phyloP scores from a whole-genome alignment of 2,797 vertebrate species.

The Spondyliosoma cantharus region DNA sequence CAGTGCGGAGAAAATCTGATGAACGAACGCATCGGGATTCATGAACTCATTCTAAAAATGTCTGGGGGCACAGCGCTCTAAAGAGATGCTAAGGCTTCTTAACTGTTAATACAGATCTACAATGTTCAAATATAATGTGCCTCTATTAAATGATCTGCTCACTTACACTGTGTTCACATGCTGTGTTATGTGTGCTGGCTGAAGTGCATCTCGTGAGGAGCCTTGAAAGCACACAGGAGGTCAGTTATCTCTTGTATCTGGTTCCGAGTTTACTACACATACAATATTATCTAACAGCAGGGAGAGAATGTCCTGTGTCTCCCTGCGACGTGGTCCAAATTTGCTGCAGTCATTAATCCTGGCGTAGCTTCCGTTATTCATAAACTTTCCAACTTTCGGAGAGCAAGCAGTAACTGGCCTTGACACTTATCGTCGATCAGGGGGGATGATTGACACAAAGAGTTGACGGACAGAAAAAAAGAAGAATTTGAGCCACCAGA shows the following conservation, averaged over 20 bases:
- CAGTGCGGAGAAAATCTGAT: slow-evolving; percentile 32
- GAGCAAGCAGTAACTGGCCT: slow-evolving; percentile 4
- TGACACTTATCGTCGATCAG: slow-evolving; percentile 27
- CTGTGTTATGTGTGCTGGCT: not conserved
- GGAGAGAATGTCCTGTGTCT: slow-evolving; percentile 5
- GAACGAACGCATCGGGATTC: slow-evolving; percentile 38
- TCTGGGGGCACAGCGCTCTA: slow-evolving; percentile 1
- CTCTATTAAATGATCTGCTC: slow-evolving; percentile 13
- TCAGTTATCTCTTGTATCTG: slow-evolving; percentile 6
- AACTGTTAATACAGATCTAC: slow-evolving; percentile 26
- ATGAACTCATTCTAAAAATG: slow-evolving; percentile 10
- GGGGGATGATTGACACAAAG: slow-evolving; percentile 31
- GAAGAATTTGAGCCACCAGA: slow-evolving; percentile 28
- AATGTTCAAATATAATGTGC: slow-evolving; percentile 5
- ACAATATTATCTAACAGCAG: slow-evolving; percentile 10
- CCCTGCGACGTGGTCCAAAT: slow-evolving; percentile 2
- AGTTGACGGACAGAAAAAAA: not conserved
- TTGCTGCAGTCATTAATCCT: slow-evolving; percentile 30
- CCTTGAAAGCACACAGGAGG: not conserved
- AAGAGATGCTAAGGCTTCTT: slow-evolving; percentile 12
- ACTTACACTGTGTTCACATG: not conserved
- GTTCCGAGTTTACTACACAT: not conserved
- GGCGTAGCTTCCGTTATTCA: too few relatives aligned
- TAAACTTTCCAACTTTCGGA: slow-evolving; percentile 1
- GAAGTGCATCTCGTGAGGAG: slow-evolving; percentile 13